phyloP scores from a whole-genome alignment of 1,140 invertebrate genomes.

The Fopius arisanus region DNA sequence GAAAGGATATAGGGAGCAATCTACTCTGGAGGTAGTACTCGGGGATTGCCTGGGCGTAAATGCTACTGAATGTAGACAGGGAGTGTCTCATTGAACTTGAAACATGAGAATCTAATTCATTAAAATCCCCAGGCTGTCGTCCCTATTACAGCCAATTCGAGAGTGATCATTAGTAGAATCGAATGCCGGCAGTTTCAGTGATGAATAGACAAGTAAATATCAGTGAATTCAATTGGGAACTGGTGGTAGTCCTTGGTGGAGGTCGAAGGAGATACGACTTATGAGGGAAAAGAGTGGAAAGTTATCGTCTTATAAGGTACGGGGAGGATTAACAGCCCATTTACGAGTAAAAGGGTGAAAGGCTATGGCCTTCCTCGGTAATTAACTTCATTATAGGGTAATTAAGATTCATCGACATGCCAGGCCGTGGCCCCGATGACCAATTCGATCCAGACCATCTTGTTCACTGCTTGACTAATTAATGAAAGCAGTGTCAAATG shows the following conservation, averaged over 20 bases:
- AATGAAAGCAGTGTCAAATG: not conserved
- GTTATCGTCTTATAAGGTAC: not conserved
- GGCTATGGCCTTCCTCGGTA: not conserved
- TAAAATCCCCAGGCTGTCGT: not conserved
- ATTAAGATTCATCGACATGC: conserved; percentile 9
- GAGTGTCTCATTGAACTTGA: conserved; percentile 7
- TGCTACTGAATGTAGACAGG: conserved; percentile 2
- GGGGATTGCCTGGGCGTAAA: not conserved
- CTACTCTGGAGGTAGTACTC: not conserved
- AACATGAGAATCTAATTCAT: conserved; percentile 19
- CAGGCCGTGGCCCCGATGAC: not conserved
- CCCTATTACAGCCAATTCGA: not conserved
- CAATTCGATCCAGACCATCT: conserved; percentile 1
- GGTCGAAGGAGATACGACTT: not conserved
- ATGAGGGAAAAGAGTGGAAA: not conserved
- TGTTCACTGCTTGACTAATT: not conserved
- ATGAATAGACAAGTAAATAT: not conserved
- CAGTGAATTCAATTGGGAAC: not conserved
- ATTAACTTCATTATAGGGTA: conserved; percentile 5
- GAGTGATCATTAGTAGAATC: conserved; percentile 6
- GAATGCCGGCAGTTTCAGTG: not conserved
- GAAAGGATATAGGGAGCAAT: not conserved
- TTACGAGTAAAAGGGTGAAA: conserved; percentile 1
- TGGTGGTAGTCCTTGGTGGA: not conserved
- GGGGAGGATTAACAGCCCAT: not conserved